Evolutionary conservation across 2,797 vertebrate species (phyloP), one percentile per base, ranked within the genome.

Genomic region (Danio kyathit): DNA sequence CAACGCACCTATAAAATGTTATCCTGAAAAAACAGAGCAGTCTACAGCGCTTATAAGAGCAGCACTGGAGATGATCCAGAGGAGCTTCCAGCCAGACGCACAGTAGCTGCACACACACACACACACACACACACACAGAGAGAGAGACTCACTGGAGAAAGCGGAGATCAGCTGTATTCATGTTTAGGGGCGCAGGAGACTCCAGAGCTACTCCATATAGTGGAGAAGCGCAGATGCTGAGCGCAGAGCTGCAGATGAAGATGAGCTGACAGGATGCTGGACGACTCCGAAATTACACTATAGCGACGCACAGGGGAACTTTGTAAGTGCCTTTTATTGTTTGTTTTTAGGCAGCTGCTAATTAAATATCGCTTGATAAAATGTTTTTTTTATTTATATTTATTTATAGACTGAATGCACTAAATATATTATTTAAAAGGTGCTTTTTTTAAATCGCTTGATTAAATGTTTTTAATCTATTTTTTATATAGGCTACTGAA

Each of bases 81-180:
- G 56, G 41, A 46, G 51, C 71, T 64, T 46, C 67, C 69, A 81
- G 66, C 63, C 76, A 74, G 74, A 84, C 67, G 64, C 61, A 81
- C 74, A 71, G 70, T 76, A 77, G 81, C 60, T 60, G 21, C 44
- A 67, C 69, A 49, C 40, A 64, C 29, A 19, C 67, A 1, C 46
- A 48, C 46, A 48, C 12, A 49, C 40, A 64, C 29, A 19, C 67
- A 5, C 44, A 46, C 44, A 46, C 10, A 29, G 29, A 29, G 29
- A 29, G 29, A 29, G 29, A 74, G 43, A 48, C 54, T 77, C 79
- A 54, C 76, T 87, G 54, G 88, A 52, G 93, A 91, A 92, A 93
- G 90, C 90, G 90, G 92, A 90, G 89, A 83, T 82, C 89, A 86
- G 59, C 52, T 44, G 10, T 77, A 94, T 94, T 85, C 94, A 90